Conservation (phyloP, 2,888 invertebrate species). For the Pseudolycoriella hygida region DNA sequence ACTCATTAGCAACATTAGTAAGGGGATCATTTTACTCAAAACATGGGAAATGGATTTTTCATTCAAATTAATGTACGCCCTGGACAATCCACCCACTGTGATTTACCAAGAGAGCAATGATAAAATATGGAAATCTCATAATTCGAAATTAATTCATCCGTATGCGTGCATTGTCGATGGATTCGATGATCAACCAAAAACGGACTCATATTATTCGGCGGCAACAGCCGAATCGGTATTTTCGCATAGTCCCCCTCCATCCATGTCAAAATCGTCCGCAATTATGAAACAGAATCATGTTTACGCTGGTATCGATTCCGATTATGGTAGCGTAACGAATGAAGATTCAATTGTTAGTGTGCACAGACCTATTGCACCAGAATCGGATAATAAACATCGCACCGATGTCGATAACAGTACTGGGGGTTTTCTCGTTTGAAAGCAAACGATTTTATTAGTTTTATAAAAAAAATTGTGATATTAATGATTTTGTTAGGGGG, state of each 20-base stretch:
- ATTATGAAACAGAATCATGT: slow-evolving; percentile 3
- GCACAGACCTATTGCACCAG: not conserved
- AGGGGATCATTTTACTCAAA: not conserved
- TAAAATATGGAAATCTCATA: not conserved
- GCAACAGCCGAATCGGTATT: slow-evolving; percentile 4
- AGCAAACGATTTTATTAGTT: too few relatives aligned
- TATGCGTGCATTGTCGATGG: not conserved
- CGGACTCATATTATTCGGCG: slow-evolving; percentile 4
- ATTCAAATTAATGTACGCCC: slow-evolving; percentile 5
- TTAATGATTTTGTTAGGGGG: too few relatives aligned
- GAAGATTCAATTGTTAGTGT: slow-evolving; percentile 1
- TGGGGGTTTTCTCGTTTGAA: too few relatives aligned
- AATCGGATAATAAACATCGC: too few relatives aligned
- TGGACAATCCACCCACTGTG: slow-evolving; percentile 2
- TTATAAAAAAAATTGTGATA: too few relatives aligned
- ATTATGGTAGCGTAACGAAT: slow-evolving; percentile 6
- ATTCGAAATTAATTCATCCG: not conserved
- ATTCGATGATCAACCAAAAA: not conserved
- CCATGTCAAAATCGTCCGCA: not conserved
- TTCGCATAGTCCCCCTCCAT: not conserved
- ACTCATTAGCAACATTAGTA: slow-evolving; percentile 1
- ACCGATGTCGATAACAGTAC: too few relatives aligned
- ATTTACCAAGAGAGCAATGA: not conserved
- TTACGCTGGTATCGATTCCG: slow-evolving; percentile 5
- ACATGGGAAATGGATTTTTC: slow-evolving; percentile 5